These are phyloP conservation scores for Epinephelus cyanopodus DNA, from an alignment of 2,113 vertebrate genomes.

Conservation along the genomic window DNA sequence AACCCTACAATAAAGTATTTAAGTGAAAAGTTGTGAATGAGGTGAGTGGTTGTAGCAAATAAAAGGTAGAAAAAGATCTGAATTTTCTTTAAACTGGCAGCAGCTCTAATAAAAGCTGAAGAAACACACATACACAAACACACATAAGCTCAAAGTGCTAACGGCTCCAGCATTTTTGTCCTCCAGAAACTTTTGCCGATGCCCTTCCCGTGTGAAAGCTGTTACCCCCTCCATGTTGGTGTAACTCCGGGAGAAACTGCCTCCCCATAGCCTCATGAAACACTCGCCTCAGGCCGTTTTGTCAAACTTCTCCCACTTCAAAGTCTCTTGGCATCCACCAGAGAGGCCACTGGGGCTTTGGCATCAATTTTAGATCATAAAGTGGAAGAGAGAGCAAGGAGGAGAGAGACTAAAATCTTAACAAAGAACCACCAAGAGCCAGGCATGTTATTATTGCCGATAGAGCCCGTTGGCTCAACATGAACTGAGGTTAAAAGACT, in stretches of 20 bases:
- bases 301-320: conserved; percentile 80
- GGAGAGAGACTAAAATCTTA: conserved; percentile 55
- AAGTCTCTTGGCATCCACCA: conserved; percentile 76
- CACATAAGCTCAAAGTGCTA: not conserved
- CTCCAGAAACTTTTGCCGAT: conserved; percentile 49
- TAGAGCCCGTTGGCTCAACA: conserved; percentile 21
- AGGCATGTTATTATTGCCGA: conserved; percentile 50
- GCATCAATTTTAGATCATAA: conserved; percentile 82
- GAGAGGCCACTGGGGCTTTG: conserved; percentile 71
- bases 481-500: conserved; percentile 47
- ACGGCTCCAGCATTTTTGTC: conserved; percentile 23
- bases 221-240: conserved; percentile 18
- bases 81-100: not conserved
- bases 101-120: not conserved
- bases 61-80: not conserved
- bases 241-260: conserved; percentile 36
- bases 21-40: not conserved
- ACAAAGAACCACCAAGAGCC: conserved; percentile 61
- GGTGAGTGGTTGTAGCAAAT: not conserved
- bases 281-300: conserved; percentile 74
- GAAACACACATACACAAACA: not conserved
- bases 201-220: conserved; percentile 55
- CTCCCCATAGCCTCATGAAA: conserved; percentile 68
- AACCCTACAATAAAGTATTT: not conserved
- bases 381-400: conserved; percentile 46